Evolutionary conservation across 1,140 invertebrate genomes (phyloP).

Genomic region (Bombus difficillimus): DNA sequence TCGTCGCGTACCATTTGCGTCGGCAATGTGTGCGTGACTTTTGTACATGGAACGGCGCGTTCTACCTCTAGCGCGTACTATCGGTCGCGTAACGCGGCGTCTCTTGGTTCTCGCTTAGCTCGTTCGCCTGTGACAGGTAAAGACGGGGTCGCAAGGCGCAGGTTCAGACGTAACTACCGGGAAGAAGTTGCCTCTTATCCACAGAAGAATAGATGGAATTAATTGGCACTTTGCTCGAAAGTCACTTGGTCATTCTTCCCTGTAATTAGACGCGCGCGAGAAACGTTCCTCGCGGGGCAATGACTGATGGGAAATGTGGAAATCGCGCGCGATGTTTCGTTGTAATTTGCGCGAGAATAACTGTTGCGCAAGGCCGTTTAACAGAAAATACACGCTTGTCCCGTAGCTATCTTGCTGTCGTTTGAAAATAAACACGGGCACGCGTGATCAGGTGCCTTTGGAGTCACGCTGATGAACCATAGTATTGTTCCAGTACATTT

Average conservation of each 20-base stretch:
- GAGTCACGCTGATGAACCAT: neutral
- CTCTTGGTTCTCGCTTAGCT: neutral
- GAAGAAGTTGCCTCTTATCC: neutral
- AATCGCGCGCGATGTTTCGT: neutral
- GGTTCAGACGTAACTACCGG: neutral
- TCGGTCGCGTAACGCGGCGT: too few relatives aligned
- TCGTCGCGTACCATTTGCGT: too few relatives aligned
- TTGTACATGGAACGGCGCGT: neutral
- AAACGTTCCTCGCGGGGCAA: neutral
- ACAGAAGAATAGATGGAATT: slow-evolving; percentile 5
- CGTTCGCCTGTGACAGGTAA: neutral
- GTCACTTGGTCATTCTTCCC: slow-evolving; percentile 20
- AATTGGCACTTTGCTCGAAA: slow-evolving; percentile 18
- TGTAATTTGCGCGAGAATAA: neutral
- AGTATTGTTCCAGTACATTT: neutral
- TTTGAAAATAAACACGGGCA: neutral
- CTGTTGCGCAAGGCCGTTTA: neutral
- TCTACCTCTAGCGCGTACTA: neutral
- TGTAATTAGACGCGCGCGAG: slow-evolving; percentile 24
- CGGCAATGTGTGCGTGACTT: neutral
- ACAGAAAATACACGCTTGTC: too few relatives aligned
- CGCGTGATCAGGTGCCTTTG: neutral
- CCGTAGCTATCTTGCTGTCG: neutral
- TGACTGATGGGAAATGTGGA: slow-evolving; percentile 21
- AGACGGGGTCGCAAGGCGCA: neutral